Conservation (phyloP, 2,113 vertebrate genomes). For the Craseonycteris thonglongyai region DNA sequence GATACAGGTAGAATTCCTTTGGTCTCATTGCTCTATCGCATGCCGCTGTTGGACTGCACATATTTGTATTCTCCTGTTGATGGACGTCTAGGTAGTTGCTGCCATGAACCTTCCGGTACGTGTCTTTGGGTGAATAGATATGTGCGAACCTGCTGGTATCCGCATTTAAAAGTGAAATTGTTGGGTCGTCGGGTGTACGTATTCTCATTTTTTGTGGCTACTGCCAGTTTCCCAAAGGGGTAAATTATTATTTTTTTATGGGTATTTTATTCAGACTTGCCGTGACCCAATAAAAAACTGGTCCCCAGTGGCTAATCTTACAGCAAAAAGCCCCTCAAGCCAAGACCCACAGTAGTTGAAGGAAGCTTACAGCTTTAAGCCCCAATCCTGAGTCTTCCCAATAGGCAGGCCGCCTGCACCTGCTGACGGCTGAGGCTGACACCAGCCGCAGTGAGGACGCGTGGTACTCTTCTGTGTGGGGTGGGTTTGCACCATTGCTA, state of each 20-base stretch:
- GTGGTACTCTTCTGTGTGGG: not conserved
- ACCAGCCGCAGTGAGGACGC: not conserved
- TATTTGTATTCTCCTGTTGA: not conserved
- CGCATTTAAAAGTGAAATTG: not conserved
- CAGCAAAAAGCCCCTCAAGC: not conserved
- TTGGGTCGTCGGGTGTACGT: not conserved
- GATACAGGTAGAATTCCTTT: not conserved
- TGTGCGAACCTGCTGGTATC: not conserved
- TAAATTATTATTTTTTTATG: not conserved
- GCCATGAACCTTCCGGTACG: not conserved
- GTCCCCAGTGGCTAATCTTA: not conserved
- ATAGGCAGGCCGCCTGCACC: not conserved
- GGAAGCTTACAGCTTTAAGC: not conserved
- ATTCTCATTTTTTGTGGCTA: not conserved
- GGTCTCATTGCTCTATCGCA: not conserved
- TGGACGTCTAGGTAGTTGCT: not conserved
- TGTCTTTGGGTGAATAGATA: not conserved
- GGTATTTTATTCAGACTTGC: not conserved
- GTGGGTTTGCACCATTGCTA: not conserved
- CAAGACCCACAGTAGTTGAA: not conserved
- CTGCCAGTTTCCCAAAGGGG: not conserved
- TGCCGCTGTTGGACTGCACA: not conserved
- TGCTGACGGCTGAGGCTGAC: not conserved
- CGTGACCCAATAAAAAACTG: not conserved
- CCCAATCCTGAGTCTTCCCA: not conserved